These are phyloP conservation scores for Hydrophis major DNA, from an alignment of 2,797 vertebrate genomes.

Conservation along the genomic window DNA sequence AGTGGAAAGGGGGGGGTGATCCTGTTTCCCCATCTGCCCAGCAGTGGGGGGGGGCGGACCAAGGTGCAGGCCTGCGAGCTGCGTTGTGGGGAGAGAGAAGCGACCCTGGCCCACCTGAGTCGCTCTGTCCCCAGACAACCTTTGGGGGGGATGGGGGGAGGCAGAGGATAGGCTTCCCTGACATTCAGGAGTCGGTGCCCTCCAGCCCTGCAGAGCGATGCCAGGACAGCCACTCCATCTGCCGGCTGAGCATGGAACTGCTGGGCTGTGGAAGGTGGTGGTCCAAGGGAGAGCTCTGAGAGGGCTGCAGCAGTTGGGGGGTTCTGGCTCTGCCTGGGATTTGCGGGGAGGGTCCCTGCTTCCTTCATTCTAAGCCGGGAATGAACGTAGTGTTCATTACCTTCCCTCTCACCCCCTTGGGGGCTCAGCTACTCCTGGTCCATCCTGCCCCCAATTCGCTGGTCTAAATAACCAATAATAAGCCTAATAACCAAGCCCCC, in stretches of 20 bases:
- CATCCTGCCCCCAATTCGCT: not conserved
- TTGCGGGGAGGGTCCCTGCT: not conserved
- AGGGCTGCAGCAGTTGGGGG: too few relatives aligned
- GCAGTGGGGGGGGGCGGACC: not conserved
- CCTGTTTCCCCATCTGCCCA: not conserved
- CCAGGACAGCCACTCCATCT: not conserved
- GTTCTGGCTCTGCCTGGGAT: not conserved
- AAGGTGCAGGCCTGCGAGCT: too few relatives aligned
- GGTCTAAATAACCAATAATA: too few relatives aligned
- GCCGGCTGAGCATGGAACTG: conserved; percentile 26
- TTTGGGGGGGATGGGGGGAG: too few relatives aligned
- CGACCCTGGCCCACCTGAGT: not conserved
- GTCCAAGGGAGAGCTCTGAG: not conserved
- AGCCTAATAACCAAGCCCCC: too few relatives aligned
- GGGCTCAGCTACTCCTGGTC: not conserved
- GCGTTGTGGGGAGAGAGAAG: too few relatives aligned
- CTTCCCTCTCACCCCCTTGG: not conserved
- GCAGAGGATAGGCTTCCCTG: not conserved
- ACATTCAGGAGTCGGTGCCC: not conserved
- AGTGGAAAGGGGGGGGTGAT: not conserved
- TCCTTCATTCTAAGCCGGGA: not conserved
- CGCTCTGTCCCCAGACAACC: not conserved
- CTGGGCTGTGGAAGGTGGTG: not conserved
- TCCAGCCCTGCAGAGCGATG: not conserved
- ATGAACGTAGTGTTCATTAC: not conserved